A percentile compares a stretch with the other conserved stretches of the same genome.
phyloP scores from a whole-genome alignment of 2,888 invertebrate genomes.

The Trichogramma dendrolimi region DNA sequence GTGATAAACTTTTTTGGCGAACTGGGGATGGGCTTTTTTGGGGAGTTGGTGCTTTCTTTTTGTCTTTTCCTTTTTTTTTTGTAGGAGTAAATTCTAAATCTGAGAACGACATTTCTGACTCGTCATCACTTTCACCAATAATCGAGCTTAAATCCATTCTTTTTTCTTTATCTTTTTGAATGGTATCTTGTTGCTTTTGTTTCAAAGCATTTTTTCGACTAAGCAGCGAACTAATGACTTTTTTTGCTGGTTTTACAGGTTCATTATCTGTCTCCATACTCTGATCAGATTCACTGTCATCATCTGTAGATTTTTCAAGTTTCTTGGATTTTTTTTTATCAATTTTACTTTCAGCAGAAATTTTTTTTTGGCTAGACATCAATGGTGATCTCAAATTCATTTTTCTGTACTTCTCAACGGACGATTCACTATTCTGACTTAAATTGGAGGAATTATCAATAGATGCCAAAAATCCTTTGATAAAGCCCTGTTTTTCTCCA shows the following conservation, averaged over 20 bases:
- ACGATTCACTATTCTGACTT: slow-evolving; percentile 18
- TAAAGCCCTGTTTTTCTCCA: slow-evolving; percentile 1
- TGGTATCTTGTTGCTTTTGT: neutral
- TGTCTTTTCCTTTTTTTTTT: neutral
- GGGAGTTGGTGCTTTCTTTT: neutral
- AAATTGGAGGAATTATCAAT: slow-evolving; percentile 24
- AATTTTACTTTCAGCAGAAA: slow-evolving; percentile 7
- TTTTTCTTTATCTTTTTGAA: neutral
- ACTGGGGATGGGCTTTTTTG: neutral
- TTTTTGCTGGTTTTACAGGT: neutral
- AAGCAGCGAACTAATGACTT: neutral
- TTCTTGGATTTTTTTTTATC: slow-evolving; percentile 1
- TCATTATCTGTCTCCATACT: neutral
- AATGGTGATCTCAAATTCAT: slow-evolving; percentile 19
- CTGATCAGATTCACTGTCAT: too few relatives aligned
- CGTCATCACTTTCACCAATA: neutral
- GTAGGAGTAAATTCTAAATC: neutral
- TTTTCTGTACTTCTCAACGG: slow-evolving; percentile 17
- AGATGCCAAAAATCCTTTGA: slow-evolving; percentile 11
- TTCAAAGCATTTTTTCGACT: too few relatives aligned
- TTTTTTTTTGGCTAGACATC: neutral
- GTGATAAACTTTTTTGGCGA: neutral
- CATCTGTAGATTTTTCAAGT: neutral
- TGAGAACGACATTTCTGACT: slow-evolving; percentile 10
- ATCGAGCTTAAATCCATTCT: neutral